Evolutionary conservation across 2,888 invertebrate genomes (phyloP).

Genomic region (Metalampra italica): DNA sequence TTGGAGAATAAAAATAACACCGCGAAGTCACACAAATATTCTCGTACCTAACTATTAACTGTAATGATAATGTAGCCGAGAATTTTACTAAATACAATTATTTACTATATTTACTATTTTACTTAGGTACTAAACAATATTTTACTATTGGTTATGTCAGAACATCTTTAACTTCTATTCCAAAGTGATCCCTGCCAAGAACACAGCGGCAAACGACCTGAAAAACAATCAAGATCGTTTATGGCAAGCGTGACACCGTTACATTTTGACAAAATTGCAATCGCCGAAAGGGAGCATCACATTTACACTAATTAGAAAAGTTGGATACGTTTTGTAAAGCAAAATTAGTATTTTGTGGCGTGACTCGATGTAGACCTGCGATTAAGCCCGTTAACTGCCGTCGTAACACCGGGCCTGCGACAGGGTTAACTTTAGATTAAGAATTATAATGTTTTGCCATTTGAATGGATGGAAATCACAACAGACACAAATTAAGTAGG

Average conservation of each 20-base stretch:
- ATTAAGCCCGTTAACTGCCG: slow-evolving; percentile 54
- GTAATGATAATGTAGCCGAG: no score
- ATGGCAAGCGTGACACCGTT: slow-evolving; percentile 11
- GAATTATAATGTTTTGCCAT: background rate
- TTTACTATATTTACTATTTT: no score
- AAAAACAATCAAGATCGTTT: slow-evolving; percentile 2
- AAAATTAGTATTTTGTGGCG: slow-evolving; percentile 70
- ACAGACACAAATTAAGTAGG: no score
- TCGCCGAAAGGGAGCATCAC: slow-evolving; percentile 54
- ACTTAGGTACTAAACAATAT: no score
- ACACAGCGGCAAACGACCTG: no score
- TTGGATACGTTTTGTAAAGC: slow-evolving; percentile 65
- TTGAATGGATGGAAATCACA: background rate
- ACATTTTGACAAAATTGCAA: slow-evolving; percentile 42
- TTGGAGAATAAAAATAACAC: no score
- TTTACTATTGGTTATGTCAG: no score
- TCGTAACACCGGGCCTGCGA: slow-evolving; percentile 28
- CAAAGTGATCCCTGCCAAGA: no score
- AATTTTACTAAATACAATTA: no score
- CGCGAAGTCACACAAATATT: no score
- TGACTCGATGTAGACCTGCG: slow-evolving; percentile 54
- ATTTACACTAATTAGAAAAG: slow-evolving; percentile 70
- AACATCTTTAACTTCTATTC: no score
- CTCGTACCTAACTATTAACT: no score
- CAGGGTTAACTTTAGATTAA: background rate